Evolutionary conservation across 2,113 vertebrate genomes (phyloP), one percentile per base, ranked within the genome.

Genomic region (Poecilia latipinna): DNA sequence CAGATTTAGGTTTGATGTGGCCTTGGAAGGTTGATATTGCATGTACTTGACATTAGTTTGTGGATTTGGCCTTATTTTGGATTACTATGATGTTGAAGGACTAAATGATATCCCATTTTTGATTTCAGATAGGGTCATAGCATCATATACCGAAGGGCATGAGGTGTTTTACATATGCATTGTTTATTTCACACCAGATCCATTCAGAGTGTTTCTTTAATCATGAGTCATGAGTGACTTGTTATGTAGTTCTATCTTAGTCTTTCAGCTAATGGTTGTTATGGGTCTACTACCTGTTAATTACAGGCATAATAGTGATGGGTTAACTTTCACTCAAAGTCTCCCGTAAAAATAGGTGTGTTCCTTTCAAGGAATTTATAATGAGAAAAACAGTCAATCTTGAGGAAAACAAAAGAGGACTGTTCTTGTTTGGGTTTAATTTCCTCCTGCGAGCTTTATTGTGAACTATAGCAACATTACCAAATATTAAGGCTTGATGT

Each of bases 361-460:
- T 37, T 37, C 11, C 35, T 37, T 37, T 37, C 10, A 37, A 37
- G 10, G 10, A 4, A 24, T 82, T 75, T 69, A 28, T n/a, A 83
- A 28, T 57, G 2, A 33, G 22, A 68, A 80, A 75, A 77, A 33
- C 32, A 61, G 39, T 48, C 31, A 68, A 26, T 37, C n/a, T 35
- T 66, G n/a, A 33, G 57, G 24, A 77, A 62, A 72, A 61, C 61
- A 12, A 77, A 42, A 75, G 12, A 10, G 26, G 61, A 65, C 12
- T 35, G 11, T 64, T 87, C 60, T 81, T 54, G 44, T 79, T 72
- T 71, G 48, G 32, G 42, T 77, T 82, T 54, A 73, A 68, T 31
- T 67, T 71, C 24, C 39, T 68, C 7, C 61, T 12, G n/a, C 57
- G 44, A 65, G 69, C 64, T 68, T 4, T 17, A 70, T 73, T 77